Evolutionary conservation across 2,888 invertebrate genomes (phyloP), one percentile per base, ranked within the genome.

Genomic region (Lobophora halterata): DNA sequence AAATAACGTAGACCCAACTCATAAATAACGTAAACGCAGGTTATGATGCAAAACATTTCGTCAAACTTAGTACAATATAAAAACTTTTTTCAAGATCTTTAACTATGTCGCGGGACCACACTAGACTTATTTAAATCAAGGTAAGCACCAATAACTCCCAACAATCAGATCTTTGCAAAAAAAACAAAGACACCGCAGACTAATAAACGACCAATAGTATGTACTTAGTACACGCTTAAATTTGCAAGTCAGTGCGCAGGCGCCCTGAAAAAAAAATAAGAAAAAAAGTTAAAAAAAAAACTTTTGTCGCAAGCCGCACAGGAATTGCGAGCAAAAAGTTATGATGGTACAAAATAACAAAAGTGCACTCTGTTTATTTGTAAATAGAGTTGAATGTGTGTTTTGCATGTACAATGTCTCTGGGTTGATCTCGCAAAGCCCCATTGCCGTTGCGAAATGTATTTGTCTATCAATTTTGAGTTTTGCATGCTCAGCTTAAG

Each of bases 251-350:
- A 74, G 65, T 54, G 58, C 53, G 58, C 46, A 33, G 46, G 45
- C 49, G 46, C 40, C 35, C 6, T 26, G 10, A 20, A 30, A 14
- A 7, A 13, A 20, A 27, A 26, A 32, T 34, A 29, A 33, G 27
- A 17, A 1, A 34, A 28, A 34, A 31, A 29, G 24, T 3, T 36
- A 41, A 63, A 59, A 69, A 66, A 68, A 61, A 51, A 47, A 47
- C 59, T 75, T 75, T 74, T 77, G 78, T 76, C 71, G 65, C 68
- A 53, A 67, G 72, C 77, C 77, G 76, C 73, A 71, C 61, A 52
- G 54, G 51, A 53, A 51, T 52, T 40, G 41, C 43, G 49, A 33
- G 25, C 40, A 46, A 51, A 46, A 37, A 21, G 28, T 1, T 18
- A 14, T 37, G 19, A 23, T 34, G 6, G 1, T 17, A 12, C 16